These are phyloP conservation scores for Zygogramma bicolorata DNA, from an alignment of 2,888 invertebrate species.

Conservation along the genomic window DNA sequence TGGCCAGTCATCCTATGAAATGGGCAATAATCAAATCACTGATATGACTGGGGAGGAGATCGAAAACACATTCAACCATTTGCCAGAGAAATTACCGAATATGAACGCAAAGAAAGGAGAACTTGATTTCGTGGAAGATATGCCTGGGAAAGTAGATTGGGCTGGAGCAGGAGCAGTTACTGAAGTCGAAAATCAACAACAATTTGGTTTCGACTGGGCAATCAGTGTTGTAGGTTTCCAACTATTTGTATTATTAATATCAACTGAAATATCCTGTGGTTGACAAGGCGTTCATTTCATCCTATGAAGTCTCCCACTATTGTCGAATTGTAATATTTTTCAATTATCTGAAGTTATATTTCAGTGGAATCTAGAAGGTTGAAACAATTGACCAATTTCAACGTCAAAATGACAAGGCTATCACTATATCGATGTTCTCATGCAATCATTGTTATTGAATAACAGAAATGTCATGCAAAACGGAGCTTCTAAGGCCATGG, in stretches of 20 bases:
- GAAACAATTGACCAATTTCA: no score
- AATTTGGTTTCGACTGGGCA: conserved; percentile 1
- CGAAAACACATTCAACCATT: not conserved
- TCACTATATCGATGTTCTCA: no score
- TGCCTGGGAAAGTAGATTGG: not conserved
- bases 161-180: not conserved
- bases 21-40: conserved; percentile 3
- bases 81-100: not conserved
- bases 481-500: no score
- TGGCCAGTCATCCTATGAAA: conserved; percentile 1
- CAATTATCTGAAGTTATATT: no score
- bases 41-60: not conserved
- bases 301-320: no score
- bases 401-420: no score
- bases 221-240: conserved; percentile 3
- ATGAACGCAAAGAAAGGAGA: not conserved
- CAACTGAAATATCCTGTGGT: no score
- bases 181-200: not conserved
- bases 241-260: not conserved
- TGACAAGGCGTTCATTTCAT: no score
- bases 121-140: not conserved
- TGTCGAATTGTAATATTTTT: no score
- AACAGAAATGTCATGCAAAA: no score
- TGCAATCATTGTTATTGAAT: no score
- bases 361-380: no score